Conservation (phyloP, 2,113 vertebrate genomes). For the Talpa occidentalis region DNA sequence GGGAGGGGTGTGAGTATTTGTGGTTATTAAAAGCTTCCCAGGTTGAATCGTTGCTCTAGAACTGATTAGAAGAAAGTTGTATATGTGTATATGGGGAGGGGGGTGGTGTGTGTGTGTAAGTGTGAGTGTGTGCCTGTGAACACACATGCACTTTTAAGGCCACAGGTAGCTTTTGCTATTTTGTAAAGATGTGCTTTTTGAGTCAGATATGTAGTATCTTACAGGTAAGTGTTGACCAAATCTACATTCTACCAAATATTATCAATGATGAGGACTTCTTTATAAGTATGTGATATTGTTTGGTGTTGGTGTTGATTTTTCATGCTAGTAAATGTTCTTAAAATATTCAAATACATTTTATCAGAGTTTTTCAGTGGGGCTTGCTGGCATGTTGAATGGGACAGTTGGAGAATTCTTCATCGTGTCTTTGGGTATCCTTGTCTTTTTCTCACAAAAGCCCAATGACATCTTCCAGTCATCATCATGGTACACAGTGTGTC, state of each 20-base stretch:
- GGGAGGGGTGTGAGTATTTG: background rate
- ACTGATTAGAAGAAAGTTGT: background rate
- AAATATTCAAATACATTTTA: background rate
- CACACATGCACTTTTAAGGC: background rate
- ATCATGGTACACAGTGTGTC: background rate
- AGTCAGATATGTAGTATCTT: background rate
- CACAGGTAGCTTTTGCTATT: background rate
- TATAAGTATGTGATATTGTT: background rate
- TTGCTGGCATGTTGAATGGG: background rate
- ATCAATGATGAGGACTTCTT: background rate
- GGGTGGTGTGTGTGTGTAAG: too few relatives aligned
- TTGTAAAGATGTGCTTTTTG: background rate
- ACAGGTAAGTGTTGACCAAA: background rate
- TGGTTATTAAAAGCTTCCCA: background rate
- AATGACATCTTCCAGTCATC: background rate
- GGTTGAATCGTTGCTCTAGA: background rate
- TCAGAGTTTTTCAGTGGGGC: background rate
- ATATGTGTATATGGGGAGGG: background rate
- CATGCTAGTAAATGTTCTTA: background rate
- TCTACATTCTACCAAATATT: background rate
- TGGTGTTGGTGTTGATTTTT: conserved; percentile 39
- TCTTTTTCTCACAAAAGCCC: background rate
- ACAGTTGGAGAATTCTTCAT: background rate
- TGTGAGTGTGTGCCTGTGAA: background rate
- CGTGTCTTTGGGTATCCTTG: background rate